Evolutionary conservation across 1,140 invertebrate species (phyloP).

Genomic region (Aphis gossypii): DNA sequence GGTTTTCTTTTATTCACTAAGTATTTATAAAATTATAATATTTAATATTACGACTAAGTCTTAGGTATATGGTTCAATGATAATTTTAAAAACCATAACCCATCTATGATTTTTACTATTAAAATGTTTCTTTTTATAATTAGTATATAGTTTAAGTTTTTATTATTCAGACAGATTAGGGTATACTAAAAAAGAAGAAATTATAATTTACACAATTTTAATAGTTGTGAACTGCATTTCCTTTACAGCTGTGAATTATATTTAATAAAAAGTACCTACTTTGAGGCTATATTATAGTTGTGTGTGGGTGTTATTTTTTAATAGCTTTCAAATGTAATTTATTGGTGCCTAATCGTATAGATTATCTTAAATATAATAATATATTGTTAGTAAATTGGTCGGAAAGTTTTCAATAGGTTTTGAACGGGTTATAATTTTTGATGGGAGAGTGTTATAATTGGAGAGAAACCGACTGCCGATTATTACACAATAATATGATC

Average conservation of each 20-base stretch:
- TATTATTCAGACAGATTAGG: too few relatives aligned
- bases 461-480: constrained; percentile 16
- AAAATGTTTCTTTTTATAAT: too few relatives aligned
- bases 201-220: too few relatives aligned
- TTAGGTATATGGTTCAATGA: too few relatives aligned
- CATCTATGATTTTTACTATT: too few relatives aligned
- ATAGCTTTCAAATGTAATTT: not conserved
- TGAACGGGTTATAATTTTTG: constrained; percentile 24
- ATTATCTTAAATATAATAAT: constrained; percentile 22
- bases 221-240: not conserved
- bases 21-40: too few relatives aligned
- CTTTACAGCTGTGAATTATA: not conserved
- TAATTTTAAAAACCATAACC: too few relatives aligned
- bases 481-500: not conserved
- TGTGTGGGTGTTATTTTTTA: not conserved
- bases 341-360: not conserved
- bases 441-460: constrained; percentile 27
- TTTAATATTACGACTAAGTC: too few relatives aligned
- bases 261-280: not conserved
- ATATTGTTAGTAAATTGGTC: not conserved
- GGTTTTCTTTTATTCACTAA: too few relatives aligned
- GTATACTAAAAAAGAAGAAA: too few relatives aligned
- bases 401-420: not conserved
- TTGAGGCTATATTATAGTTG: not conserved
- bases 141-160: too few relatives aligned